Evolutionary conservation across 2,797 vertebrate genomes (phyloP).

Genomic region (Gadopsis bispinosus): DNA sequence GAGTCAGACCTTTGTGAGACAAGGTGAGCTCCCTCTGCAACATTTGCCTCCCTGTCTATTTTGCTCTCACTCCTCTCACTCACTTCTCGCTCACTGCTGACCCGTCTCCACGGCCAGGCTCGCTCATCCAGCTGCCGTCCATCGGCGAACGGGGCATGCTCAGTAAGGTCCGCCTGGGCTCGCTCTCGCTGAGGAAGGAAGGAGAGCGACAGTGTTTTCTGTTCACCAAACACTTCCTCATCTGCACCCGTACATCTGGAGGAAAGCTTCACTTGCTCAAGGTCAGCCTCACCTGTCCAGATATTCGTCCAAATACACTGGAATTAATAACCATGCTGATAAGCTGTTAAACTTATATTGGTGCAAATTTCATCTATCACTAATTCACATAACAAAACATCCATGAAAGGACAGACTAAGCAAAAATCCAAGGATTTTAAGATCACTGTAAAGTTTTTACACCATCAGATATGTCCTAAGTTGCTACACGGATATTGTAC

Average conservation of each 20-base stretch:
- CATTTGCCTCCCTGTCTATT: not conserved
- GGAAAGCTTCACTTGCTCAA: constrained; percentile 97
- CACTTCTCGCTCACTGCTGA: not conserved
- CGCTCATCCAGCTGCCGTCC: constrained; percentile 95
- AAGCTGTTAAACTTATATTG: not conserved
- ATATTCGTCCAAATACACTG: not conserved
- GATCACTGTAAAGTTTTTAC: not conserved
- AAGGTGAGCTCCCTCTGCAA: constrained; percentile 83
- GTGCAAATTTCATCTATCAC: not conserved
- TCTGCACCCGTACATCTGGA: constrained; percentile 96
- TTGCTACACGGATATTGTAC: not conserved
- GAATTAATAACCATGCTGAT: too few species aligned
- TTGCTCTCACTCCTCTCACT: rapidly evolving
- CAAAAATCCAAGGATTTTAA: not conserved
- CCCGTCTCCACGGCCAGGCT: constrained; percentile 81
- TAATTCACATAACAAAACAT: not conserved
- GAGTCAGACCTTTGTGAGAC: constrained; percentile 95
- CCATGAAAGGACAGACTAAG: not conserved
- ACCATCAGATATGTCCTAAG: not conserved
- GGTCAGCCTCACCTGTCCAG: constrained; percentile 77
- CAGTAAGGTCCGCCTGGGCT: constrained; percentile 94
- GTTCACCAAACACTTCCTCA: constrained; percentile 97
- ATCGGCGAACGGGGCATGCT: constrained; percentile 94
- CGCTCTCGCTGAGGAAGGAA: constrained; percentile 94
- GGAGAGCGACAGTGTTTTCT: constrained; percentile 97